A percentile compares a stretch with the other conserved stretches of the same genome.
phyloP scores from a whole-genome alignment of 2,888 invertebrate genomes.

The Plagodis pulveraria region DNA sequence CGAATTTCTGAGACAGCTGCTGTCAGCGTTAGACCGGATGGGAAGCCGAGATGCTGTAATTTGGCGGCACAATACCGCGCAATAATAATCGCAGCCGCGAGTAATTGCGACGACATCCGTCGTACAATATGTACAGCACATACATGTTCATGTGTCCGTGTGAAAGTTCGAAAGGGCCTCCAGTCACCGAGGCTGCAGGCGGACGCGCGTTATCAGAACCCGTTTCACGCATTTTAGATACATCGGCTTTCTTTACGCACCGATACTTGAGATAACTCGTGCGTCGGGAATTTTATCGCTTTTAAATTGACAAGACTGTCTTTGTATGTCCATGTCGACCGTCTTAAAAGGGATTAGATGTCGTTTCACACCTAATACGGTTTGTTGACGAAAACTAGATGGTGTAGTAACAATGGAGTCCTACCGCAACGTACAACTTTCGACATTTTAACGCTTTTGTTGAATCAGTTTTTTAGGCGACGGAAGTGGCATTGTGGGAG shows the following conservation, averaged over 20 bases:
- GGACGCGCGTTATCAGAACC: constrained; percentile 67
- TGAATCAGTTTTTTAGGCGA: constrained; percentile 52
- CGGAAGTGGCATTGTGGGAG: constrained; percentile 68
- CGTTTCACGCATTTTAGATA: constrained; percentile 69
- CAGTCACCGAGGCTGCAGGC: constrained; percentile 42
- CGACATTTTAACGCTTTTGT: constrained; percentile 59
- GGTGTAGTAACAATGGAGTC: constrained; percentile 46
- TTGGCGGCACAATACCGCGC: constrained; percentile 79
- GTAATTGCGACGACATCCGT: constrained; percentile 82
- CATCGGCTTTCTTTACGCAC: constrained; percentile 67
- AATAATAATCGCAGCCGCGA: constrained; percentile 77
- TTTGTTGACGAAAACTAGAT: constrained; percentile 42
- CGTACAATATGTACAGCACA: constrained; percentile 62
- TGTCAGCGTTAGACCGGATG: constrained; percentile 66
- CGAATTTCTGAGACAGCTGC: constrained; percentile 35
- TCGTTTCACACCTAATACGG: constrained; percentile 64
- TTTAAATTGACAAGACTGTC: constrained; percentile 62
- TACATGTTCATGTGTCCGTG: constrained; percentile 62
- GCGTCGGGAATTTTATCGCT: constrained; percentile 55
- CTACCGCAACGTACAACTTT: constrained; percentile 58
- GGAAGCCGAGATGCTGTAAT: constrained; percentile 81
- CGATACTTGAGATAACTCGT: constrained; percentile 60
- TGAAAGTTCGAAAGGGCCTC: constrained; percentile 76
- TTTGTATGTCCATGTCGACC: constrained; percentile 49
- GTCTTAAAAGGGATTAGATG: constrained; percentile 52